Percentiles rank a stretch among this genome's conserved stretches.
phyloP scores from a whole-genome alignment of 2,797 vertebrate genomes.

The Gymnoscopelus microlampas region DNA sequence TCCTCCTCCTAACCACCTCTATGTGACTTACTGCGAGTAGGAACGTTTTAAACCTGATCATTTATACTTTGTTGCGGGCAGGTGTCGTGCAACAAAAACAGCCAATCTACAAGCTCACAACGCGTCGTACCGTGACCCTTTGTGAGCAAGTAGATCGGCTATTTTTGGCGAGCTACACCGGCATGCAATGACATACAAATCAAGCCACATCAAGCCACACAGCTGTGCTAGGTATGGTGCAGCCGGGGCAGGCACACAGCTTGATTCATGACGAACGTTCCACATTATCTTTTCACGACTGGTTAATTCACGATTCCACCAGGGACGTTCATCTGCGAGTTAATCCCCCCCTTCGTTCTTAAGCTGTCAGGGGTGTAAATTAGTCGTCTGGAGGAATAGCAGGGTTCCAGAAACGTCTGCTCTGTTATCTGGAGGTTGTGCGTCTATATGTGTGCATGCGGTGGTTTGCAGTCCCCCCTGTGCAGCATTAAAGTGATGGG shows the following conservation, averaged over 20 bases:
- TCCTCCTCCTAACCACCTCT: background rate
- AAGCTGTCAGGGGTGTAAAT: conserved; percentile 48
- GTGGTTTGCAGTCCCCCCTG: too few species aligned
- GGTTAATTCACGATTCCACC: conserved; percentile 40
- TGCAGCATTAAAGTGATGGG: too few species aligned
- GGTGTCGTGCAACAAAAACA: too few species aligned
- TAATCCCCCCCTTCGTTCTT: conserved; percentile 36
- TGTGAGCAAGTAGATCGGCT: too few species aligned
- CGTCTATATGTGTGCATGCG: too few species aligned
- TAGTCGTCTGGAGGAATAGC: conserved; percentile 18
- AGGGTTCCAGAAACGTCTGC: too few species aligned
- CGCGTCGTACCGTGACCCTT: too few species aligned
- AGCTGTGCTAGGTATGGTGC: conserved; percentile 48
- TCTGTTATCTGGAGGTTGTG: too few species aligned
- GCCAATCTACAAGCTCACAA: too few species aligned
- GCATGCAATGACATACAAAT: too few species aligned
- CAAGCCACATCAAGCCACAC: conserved; percentile 22
- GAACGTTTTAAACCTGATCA: conserved; percentile 27
- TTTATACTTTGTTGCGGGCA: too few species aligned
- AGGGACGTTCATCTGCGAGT: conserved; percentile 41
- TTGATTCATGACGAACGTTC: conserved; percentile 33
- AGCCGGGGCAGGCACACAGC: conserved; percentile 37
- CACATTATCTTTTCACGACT: conserved; percentile 48
- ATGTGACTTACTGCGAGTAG: conserved; percentile 45
- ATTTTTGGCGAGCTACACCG: too few species aligned